Evolutionary conservation across 2,888 invertebrate genomes (phyloP).

Genomic region (Heliconius aoede): DNA sequence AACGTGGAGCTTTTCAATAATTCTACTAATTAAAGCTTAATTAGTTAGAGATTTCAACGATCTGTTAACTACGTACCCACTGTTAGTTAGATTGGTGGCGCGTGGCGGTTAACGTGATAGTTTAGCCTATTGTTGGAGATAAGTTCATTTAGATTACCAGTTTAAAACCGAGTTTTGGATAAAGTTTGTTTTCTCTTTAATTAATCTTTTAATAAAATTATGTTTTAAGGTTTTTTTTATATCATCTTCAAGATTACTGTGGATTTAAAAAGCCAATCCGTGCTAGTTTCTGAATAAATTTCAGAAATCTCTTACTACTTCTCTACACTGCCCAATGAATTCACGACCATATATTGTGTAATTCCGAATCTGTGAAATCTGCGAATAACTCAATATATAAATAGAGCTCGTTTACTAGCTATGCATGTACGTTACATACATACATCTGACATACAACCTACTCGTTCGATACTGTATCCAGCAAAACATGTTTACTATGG

Average conservation of each 20-base stretch:
- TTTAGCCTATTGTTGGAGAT: not conserved
- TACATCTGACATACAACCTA: conserved; percentile 1
- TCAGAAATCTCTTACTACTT: too few species aligned
- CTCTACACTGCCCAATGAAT: too few species aligned
- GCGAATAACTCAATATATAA: not conserved
- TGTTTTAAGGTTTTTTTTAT: not conserved
- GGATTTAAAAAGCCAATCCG: too few species aligned
- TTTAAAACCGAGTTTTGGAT: not conserved
- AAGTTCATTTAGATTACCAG: not conserved
- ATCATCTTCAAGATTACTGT: too few species aligned
- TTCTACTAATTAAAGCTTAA: conserved; percentile 18
- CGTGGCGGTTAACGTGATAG: conserved; percentile 1
- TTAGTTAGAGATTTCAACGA: conserved; percentile 22
- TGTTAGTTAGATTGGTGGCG: not conserved
- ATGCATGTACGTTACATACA: not conserved
- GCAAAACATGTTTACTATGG: conserved; percentile 52
- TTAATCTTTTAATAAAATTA: not conserved
- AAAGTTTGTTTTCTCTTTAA: not conserved
- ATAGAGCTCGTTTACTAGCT: not conserved
- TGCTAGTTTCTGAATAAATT: too few species aligned
- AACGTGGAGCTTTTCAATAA: conserved; percentile 12
- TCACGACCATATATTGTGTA: too few species aligned
- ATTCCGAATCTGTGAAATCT: too few species aligned
- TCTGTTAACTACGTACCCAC: conserved; percentile 2
- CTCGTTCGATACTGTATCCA: conserved; percentile 37